Evolutionary conservation across 2,888 invertebrate species (phyloP), one percentile per base, ranked within the genome.

Genomic region (Lucinisca nassula): DNA sequence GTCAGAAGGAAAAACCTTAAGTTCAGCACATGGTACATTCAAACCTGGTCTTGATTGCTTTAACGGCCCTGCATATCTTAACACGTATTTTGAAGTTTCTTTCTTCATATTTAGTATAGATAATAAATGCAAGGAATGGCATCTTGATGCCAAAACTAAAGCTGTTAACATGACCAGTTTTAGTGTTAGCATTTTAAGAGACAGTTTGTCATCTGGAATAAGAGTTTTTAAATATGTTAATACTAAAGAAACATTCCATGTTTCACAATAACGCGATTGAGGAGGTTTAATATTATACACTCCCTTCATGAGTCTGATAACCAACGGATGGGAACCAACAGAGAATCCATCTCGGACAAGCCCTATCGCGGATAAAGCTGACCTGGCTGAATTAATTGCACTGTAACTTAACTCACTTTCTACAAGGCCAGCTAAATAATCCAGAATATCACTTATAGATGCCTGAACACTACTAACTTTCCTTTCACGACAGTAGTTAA

Each of bases 181-280:
- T 17, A 67, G n/a, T 24, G 27, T 67, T 27, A 67, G 14, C 27
- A 12, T 2, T 67, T 67, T 67, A 24, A 67, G 27, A 12, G 27
- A 24, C 67, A 67, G n/a, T 12, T 67, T 30, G 3, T 67, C 30
- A 10, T 30, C 27, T 49, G 32, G 32, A 2, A 67, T 17, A 37
- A 82, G 35, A 14, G 24, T 45, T 30, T 76, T n/a, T 17, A 82
- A 24, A 49, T 75, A 82, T 0, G 1, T 35, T n/a, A 82, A 49
- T 21, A 76, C 82, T 21, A n/a, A 1, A 30, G 76, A 75, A 8
- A 82, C 75, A 75, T 82, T 67, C 82, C 82, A 75, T 21, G 35
- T 67, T 24, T 67, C 49, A 17, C 0, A 21, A 45, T 82, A 82
- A 30, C 76, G n/a, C 38, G 67, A 17, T 27, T 30, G 17, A 17